Evolutionary conservation across 37 sponge, comb jelly and placozoan genomes (phyloP).

Genomic region (Ephydatia muelleri): DNA sequence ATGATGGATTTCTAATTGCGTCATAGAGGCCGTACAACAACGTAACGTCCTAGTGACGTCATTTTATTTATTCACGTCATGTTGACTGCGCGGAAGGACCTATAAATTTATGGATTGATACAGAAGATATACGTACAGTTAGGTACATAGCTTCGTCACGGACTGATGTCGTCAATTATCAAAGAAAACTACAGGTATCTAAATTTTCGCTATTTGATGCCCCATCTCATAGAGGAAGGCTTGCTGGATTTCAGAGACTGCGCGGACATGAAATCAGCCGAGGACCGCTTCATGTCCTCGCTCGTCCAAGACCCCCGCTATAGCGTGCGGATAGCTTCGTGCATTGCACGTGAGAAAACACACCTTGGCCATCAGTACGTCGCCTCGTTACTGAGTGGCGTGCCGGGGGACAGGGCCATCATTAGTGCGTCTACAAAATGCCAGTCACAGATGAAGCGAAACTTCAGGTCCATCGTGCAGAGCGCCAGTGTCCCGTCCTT

Average conservation of each 20-base stretch:
- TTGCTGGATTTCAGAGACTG: not conserved
- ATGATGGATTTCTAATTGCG: too few species aligned
- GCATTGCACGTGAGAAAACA: not conserved
- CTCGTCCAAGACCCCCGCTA: not conserved
- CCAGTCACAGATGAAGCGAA: not conserved
- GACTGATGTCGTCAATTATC: not conserved
- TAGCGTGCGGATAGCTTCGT: not conserved
- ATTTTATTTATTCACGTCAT: too few species aligned
- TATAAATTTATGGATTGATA: too few species aligned
- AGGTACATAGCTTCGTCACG: too few species aligned
- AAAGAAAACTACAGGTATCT: not conserved
- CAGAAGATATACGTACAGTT: too few species aligned
- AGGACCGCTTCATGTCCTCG: not conserved
- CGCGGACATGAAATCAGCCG: not conserved
- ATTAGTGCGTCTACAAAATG: not conserved
- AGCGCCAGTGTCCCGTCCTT: not conserved
- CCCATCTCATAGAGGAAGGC: conserved; percentile 1
- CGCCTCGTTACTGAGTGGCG: not conserved
- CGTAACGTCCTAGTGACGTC: too few species aligned
- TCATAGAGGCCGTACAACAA: too few species aligned
- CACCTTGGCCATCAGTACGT: conserved; percentile 19
- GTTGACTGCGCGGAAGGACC: too few species aligned
- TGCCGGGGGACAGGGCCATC: not conserved
- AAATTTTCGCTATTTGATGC: not conserved
- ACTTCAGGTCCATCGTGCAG: not conserved